These are phyloP conservation scores for Lota lota DNA, from an alignment of 2,113 vertebrate species.

Conservation along the genomic window DNA sequence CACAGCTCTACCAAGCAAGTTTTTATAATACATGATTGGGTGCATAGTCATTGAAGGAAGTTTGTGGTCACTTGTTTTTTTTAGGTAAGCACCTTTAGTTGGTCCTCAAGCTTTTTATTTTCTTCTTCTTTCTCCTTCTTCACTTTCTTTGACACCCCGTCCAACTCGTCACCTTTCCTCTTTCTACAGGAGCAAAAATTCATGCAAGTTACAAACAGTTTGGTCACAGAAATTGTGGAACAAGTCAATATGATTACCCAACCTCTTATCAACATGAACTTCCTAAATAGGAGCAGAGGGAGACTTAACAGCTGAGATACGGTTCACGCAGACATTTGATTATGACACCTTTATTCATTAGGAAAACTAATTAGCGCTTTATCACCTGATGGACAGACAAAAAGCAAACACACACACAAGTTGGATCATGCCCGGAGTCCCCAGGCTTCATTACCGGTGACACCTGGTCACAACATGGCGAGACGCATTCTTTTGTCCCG, in stretches of 20 bases:
- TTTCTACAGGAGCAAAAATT: constrained; percentile 74
- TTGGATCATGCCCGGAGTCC: constrained; percentile 41
- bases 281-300: constrained; percentile 35
- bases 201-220: background rate
- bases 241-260: background rate
- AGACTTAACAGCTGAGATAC: constrained; percentile 5
- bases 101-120: constrained; percentile 75
- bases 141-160: constrained; percentile 81
- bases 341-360: constrained; percentile 55
- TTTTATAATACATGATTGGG: too few relatives aligned
- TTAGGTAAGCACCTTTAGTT: constrained; percentile 63
- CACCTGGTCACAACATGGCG: constrained; percentile 26
- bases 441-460: constrained; percentile 24
- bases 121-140: constrained; percentile 85
- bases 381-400: constrained; percentile 19
- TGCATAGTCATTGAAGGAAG: too few relatives aligned
- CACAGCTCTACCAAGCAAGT: too few relatives aligned
- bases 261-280: background rate
- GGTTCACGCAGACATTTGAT: constrained; percentile 25
- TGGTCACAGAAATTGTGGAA: background rate
- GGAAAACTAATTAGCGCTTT: constrained; percentile 36
- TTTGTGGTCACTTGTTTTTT: background rate
- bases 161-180: constrained; percentile 83
- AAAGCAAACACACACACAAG: constrained; percentile 32
- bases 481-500: background rate